Evolutionary conservation across 2,888 invertebrate species (phyloP).

Genomic region (Scaptomyza polygonia): DNA sequence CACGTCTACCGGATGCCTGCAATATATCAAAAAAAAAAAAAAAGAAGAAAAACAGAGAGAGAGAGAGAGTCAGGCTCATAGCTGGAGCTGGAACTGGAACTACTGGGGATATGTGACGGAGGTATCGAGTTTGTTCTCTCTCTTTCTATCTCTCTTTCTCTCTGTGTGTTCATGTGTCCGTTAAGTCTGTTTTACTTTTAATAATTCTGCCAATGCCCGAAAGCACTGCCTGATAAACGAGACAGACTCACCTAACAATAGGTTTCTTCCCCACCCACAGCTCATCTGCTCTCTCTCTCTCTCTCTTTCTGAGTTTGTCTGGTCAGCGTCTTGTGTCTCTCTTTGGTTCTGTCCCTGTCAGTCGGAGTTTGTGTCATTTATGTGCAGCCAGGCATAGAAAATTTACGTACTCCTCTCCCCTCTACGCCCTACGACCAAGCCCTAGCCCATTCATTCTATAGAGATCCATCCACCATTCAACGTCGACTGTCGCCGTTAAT

Average conservation of each 20-base stretch:
- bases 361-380: slow-evolving; percentile 59
- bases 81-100: slow-evolving; percentile 20
- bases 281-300: neutral
- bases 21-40: slow-evolving; percentile 76
- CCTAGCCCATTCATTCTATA: slow-evolving; percentile 6
- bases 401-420: slow-evolving; percentile 45
- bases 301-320: slow-evolving; percentile 36
- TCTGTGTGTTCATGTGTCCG: slow-evolving; percentile 6
- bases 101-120: slow-evolving; percentile 23
- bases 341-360: slow-evolving; percentile 23
- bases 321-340: slow-evolving; percentile 30
- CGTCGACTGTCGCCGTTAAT: slow-evolving; percentile 63
- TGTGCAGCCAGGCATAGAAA: slow-evolving; percentile 77
- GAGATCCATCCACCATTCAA: slow-evolving; percentile 16
- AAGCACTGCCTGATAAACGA: slow-evolving; percentile 30
- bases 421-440: too few relatives aligned
- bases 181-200: slow-evolving; percentile 58
- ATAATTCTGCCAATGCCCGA: slow-evolving; percentile 68
- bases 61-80: slow-evolving; percentile 20
- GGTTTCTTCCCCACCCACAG: slow-evolving; percentile 14
- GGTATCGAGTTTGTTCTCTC: slow-evolving; percentile 30
- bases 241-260: slow-evolving; percentile 69
- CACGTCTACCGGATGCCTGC: slow-evolving; percentile 80
- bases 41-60: too few relatives aligned
- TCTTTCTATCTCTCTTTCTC: neutral